These are phyloP conservation scores for Peromyscus aztecus DNA, from an alignment of 2,797 vertebrate genomes.

Conservation along the genomic window DNA sequence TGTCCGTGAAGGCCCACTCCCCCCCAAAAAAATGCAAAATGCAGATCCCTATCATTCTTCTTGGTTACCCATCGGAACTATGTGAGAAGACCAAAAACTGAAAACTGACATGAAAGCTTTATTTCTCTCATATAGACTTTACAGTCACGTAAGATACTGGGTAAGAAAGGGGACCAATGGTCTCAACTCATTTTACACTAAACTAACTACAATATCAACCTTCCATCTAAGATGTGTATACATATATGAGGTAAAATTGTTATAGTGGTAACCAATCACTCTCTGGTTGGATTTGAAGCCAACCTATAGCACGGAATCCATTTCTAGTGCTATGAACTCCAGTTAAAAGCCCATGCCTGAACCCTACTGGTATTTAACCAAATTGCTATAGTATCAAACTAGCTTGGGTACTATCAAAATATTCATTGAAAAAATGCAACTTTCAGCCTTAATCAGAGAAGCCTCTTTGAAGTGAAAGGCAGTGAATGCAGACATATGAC, in stretches of 20 bases:
- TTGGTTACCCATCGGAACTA: background rate
- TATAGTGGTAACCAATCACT: background rate
- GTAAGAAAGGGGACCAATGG: background rate
- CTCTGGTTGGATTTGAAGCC: background rate
- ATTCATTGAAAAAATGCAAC: background rate
- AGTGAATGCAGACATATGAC: background rate
- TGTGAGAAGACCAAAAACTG: background rate
- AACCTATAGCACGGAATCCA: background rate
- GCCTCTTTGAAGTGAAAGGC: background rate
- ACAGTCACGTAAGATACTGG: background rate
- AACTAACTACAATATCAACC: background rate
- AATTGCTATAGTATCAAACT: background rate
- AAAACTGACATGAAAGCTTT: background rate
- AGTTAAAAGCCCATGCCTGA: background rate
- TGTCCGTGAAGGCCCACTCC: background rate
- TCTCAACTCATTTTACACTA: background rate
- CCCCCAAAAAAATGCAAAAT: background rate
- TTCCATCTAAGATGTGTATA: background rate
- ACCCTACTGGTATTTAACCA: background rate
- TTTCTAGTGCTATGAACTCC: no score
- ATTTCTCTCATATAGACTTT: background rate
- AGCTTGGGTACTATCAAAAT: background rate
- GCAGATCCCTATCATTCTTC: background rate
- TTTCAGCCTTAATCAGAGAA: background rate
- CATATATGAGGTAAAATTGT: background rate